Percentiles rank a stretch among this genome's conserved stretches.
Conservation (phyloP, 2,113 vertebrate species). For the Chlamydotis undulata region DNA sequence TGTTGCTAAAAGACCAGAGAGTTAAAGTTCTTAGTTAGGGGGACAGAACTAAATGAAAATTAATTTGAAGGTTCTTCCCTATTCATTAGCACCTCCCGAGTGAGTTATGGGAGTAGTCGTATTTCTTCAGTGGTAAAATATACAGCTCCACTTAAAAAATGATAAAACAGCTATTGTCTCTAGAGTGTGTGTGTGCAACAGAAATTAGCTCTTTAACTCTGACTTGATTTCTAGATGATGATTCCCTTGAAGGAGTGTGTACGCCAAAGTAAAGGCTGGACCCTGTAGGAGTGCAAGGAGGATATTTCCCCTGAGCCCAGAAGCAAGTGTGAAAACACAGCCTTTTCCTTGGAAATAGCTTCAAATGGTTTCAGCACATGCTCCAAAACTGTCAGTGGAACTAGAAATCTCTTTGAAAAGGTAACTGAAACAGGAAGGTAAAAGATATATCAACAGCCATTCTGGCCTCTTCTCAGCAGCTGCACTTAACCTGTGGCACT, state of each 20-base stretch:
- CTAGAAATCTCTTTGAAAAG: neutral
- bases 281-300: neutral
- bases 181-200: neutral
- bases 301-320: neutral
- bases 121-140: neutral
- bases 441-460: neutral
- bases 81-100: neutral
- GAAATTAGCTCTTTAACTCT: neutral
- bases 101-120: neutral
- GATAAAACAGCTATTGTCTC: neutral
- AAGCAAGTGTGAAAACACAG: neutral
- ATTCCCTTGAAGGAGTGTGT: neutral
- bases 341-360: neutral
- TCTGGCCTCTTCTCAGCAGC: neutral
- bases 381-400: neutral
- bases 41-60: neutral
- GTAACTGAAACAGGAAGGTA: neutral
- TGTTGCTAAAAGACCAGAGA: neutral
- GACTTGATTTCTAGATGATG: neutral
- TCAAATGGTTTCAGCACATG: neutral
- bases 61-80: neutral
- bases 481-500: too few relatives aligned
- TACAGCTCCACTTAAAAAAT: neutral
- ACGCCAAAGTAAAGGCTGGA: neutral
- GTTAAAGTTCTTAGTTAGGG: neutral